phyloP scores from a whole-genome alignment of 2,113 vertebrate genomes.

The Eira barbara region DNA sequence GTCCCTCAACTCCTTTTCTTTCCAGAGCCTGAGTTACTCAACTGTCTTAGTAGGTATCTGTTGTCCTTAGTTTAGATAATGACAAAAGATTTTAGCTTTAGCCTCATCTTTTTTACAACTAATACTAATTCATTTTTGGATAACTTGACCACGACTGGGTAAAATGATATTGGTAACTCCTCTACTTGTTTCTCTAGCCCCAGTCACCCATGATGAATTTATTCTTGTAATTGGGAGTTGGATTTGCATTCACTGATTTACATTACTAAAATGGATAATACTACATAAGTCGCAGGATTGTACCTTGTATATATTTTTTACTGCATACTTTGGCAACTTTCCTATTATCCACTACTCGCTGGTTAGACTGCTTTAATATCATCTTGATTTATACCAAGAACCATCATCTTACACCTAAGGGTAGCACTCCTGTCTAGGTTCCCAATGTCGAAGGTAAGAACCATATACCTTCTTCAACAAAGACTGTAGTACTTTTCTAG shows the following conservation, averaged over 20 bases:
- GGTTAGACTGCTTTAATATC: neutral
- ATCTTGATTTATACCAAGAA: neutral
- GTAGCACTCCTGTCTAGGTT: neutral
- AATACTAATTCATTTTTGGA: neutral
- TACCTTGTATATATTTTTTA: neutral
- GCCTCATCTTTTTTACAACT: neutral
- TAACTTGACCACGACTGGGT: neutral
- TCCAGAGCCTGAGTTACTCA: neutral
- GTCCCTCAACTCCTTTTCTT: neutral
- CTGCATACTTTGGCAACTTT: neutral
- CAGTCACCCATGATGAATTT: neutral
- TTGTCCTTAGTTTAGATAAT: neutral
- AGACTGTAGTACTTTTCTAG: neutral
- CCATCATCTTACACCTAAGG: neutral
- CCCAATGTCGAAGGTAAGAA: neutral
- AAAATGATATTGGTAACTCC: neutral
- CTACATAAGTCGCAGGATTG: neutral
- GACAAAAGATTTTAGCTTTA: neutral
- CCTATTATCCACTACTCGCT: fast-evolving
- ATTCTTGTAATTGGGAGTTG: neutral
- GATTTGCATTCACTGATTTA: neutral
- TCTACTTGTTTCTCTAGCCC: neutral
- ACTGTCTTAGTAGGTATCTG: fast-evolving
- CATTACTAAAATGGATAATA: neutral
- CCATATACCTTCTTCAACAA: neutral